phyloP scores from a whole-genome alignment of 2,113 vertebrate genomes.

The Candoia aspera region DNA sequence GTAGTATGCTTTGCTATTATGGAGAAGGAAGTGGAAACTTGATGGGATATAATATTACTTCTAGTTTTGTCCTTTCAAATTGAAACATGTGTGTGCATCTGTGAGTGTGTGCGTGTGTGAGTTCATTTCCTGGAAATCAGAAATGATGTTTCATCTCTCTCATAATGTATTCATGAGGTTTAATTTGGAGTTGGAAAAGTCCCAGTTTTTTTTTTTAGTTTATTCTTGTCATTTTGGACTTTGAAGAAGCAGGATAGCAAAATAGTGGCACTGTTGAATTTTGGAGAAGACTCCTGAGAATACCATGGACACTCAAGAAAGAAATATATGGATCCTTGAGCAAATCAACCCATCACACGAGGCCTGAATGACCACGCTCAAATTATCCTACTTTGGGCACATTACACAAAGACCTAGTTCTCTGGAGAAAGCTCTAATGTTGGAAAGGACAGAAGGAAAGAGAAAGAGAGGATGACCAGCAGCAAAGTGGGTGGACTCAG shows the following conservation, averaged over 20 bases:
- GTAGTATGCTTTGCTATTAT: not conserved
- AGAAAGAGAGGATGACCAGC: not conserved
- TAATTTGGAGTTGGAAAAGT: slow-evolving; percentile 4
- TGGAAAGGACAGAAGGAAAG: not conserved
- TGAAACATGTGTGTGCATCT: not conserved
- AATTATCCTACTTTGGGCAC: not conserved
- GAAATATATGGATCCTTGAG: not conserved
- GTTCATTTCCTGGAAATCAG: not conserved
- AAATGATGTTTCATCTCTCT: not conserved
- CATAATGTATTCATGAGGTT: not conserved
- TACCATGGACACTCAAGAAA: not conserved
- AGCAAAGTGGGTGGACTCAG: not conserved
- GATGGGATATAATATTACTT: not conserved
- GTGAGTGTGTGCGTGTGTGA: not conserved
- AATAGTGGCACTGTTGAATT: not conserved
- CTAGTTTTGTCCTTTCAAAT: not conserved
- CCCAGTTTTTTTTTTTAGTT: not conserved
- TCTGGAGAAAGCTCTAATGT: not conserved
- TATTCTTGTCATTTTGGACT: not conserved
- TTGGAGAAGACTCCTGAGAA: not conserved
- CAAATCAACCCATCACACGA: not conserved
- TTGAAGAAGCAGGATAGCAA: not conserved
- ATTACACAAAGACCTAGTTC: not conserved
- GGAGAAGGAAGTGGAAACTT: not conserved
- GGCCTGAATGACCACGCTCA: not conserved